Base-by-base conservation (phyloP, 2,888 invertebrate species). In the Neoitamus cyanurus region DNA sequence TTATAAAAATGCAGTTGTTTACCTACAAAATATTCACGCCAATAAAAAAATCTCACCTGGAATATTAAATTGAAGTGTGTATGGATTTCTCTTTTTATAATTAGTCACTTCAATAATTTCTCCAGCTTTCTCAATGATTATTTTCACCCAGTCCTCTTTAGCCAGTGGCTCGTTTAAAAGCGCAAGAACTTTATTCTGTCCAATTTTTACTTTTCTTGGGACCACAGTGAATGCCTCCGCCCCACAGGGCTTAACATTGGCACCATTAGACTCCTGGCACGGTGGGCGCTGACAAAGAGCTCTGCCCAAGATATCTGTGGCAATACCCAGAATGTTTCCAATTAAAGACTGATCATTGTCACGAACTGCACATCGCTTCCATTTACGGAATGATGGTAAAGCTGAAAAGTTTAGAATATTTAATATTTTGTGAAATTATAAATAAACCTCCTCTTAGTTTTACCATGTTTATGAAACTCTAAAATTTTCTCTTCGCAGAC, bases 291-390 rank as follows among this genome's bases (percentile, higher is more conserved):
- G 94, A 92, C 92, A 92, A 46, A 90, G 92, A 88, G 92, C 94
- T 90, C 91, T 88, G 13, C 96, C 94, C 34, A 97, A 92, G 86
- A 96, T 96, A 28, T 95, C 94, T 86, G 96, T 95, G 0, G 97
- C 96, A 6, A 95, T 94, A 0, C 95, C 95, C n/a, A 97, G 92
- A 88, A 97, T 95, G 86, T 96, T 96, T 86, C 96, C 95, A 42
- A 97, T 96, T 89, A 96, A 96, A 0, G 95, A 94, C 83, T 95
- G 95, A 90, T 97, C 97, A 89, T 96, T 96, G 89, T 97, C 96
- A 77, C 95, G 94, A 20, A 96, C 95, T 70, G 93, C 93, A 92
- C 96, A 95, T 89, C 96, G 94, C 85, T 94, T 94, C 97, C 97
- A 97, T 88, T 95, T 94, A 85, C 94, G 93, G 89, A 95, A 96